Conservation (phyloP, 2,888 invertebrate species). For the Callimorpha dominula region DNA sequence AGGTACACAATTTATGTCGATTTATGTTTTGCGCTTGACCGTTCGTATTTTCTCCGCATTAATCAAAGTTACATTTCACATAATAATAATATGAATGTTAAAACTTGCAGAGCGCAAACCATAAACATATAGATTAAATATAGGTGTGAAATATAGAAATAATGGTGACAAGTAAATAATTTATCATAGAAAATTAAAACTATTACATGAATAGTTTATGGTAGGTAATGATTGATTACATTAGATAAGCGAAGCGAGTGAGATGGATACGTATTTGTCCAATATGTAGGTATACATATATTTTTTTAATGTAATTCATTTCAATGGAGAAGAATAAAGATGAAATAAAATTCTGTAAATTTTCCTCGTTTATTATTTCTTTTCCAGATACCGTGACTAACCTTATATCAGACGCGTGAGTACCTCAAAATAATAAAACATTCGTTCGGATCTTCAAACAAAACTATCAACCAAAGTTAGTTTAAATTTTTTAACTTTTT, state of each 20-base stretch:
- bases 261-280: background rate
- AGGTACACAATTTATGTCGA: background rate
- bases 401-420: conserved; percentile 23
- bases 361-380: background rate
- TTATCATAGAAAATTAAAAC: background rate
- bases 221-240: conserved; percentile 30
- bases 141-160: background rate
- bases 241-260: conserved; percentile 41
- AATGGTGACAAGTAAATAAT: conserved; percentile 13
- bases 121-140: conserved; percentile 21
- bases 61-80: background rate
- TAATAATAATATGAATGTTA: background rate
- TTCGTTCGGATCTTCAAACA: conserved; percentile 22
- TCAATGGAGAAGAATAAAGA: background rate
- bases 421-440: conserved; percentile 31
- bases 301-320: background rate
- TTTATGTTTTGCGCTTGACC: conserved; percentile 26
- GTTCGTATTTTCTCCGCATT: background rate
- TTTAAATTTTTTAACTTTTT: too few relatives aligned
- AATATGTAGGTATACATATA: background rate
- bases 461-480: background rate
- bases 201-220: conserved; percentile 24
- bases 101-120: conserved; percentile 22
- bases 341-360: too few relatives aligned
- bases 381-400: background rate